Evolutionary conservation across 2,797 vertebrate genomes (phyloP).

Genomic region (Platalea minor): DNA sequence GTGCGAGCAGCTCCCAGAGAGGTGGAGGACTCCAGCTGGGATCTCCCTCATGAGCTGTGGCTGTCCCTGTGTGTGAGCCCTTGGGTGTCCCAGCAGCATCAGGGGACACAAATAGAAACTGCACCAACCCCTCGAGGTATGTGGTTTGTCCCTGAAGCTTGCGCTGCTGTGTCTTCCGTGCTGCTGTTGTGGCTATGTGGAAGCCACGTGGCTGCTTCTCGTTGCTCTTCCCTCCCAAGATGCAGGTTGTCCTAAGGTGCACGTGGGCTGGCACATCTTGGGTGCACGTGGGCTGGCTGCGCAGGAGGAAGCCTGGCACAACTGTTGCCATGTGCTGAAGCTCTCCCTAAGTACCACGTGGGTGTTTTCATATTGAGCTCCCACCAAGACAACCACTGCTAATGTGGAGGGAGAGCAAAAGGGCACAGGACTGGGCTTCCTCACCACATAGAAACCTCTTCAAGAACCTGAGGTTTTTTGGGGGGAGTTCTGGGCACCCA

Average conservation of each 20-base stretch:
- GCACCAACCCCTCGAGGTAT: fast-evolving
- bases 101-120: not conserved
- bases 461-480: not conserved
- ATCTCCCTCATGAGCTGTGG: not conserved
- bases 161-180: not conserved
- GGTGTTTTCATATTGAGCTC: not conserved
- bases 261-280: not conserved
- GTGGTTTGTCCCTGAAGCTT: not conserved
- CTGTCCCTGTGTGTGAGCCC: not conserved
- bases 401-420: not conserved
- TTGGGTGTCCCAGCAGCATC: not conserved
- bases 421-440: not conserved
- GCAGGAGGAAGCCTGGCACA: not conserved
- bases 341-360: not conserved
- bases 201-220: not conserved
- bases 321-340: not conserved
- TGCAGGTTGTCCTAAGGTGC: not conserved
- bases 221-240: not conserved
- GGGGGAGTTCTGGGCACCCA: not conserved
- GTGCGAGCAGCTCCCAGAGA: not conserved
- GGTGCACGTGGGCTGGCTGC: not conserved
- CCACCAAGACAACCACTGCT: not conserved
- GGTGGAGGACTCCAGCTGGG: not conserved
- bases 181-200: not conserved
- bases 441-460: not conserved